These are phyloP conservation scores for Norana najaformis DNA, from an alignment of 2,888 invertebrate genomes.

Conservation along the genomic window DNA sequence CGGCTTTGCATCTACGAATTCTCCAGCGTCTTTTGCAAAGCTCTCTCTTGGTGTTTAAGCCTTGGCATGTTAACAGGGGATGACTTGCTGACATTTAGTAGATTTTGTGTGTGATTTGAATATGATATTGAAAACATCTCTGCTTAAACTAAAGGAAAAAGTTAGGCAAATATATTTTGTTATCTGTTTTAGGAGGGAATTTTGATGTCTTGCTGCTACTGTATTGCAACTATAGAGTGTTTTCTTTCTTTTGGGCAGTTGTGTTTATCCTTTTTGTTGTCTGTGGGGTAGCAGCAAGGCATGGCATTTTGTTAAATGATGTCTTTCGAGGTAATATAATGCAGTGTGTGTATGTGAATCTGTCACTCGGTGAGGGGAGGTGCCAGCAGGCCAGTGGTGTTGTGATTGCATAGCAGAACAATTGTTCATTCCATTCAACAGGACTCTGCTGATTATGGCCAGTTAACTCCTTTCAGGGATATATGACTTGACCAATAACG, in stretches of 20 bases:
- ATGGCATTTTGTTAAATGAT: neutral
- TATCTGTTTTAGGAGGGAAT: neutral
- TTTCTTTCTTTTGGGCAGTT: neutral
- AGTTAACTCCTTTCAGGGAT: no score
- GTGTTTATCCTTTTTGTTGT: neutral
- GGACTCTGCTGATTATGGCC: no score
- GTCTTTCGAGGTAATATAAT: neutral
- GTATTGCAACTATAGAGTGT: neutral
- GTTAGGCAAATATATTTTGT: neutral
- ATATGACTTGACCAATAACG: no score
- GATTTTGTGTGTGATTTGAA: neutral
- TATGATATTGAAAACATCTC: neutral
- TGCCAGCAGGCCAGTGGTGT: no score
- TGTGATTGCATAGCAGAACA: no score
- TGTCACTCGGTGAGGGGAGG: no score
- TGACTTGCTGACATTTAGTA: neutral
- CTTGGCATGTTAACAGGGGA: neutral
- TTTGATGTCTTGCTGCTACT: neutral
- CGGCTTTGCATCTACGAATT: neutral
- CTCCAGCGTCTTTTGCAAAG: neutral
- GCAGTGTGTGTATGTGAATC: no score
- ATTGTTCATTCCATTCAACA: no score
- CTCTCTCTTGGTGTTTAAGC: neutral
- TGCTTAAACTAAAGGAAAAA: neutral
- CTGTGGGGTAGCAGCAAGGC: neutral